Percentiles rank a stretch among this genome's conserved stretches.
These are phyloP conservation scores for Propithecus coquereli DNA, from an alignment of 2,113 vertebrate species.

Conservation along the genomic window DNA sequence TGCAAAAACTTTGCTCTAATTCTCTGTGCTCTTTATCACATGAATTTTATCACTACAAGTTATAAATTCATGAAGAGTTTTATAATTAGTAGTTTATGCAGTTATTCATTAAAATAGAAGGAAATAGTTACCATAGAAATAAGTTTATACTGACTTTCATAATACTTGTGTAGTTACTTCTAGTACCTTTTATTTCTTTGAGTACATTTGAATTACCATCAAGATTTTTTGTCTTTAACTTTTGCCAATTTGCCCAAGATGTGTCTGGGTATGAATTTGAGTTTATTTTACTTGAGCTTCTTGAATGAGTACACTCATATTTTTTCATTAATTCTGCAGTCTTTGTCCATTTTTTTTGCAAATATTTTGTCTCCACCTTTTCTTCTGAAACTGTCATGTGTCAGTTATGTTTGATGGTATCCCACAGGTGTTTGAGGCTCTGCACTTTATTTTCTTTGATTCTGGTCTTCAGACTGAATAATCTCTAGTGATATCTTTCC, in stretches of 20 bases:
- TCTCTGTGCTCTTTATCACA: not conserved
- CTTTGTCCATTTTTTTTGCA: not conserved
- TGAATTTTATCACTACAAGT: not conserved
- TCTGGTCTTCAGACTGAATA: not conserved
- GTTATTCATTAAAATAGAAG: not conserved
- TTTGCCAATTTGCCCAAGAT: not conserved
- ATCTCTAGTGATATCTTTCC: not conserved
- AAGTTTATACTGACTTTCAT: not conserved
- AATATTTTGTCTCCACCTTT: not conserved
- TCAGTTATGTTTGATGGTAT: not conserved
- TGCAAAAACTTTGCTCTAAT: not conserved
- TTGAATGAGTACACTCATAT: not conserved
- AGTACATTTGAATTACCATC: not conserved
- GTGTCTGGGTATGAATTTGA: not conserved
- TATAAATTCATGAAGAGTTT: not conserved
- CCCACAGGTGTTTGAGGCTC: not conserved
- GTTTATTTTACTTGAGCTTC: not conserved
- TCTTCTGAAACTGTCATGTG: not conserved
- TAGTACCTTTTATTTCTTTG: not conserved
- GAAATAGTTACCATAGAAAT: not conserved
- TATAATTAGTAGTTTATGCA: not conserved
- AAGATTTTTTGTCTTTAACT: not conserved
- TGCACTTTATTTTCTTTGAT: not conserved
- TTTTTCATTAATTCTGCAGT: not conserved
- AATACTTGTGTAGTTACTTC: not conserved